Conservation (phyloP, 53 echinoderm and acorn worm species). For the Paelopatides confundens region DNA sequence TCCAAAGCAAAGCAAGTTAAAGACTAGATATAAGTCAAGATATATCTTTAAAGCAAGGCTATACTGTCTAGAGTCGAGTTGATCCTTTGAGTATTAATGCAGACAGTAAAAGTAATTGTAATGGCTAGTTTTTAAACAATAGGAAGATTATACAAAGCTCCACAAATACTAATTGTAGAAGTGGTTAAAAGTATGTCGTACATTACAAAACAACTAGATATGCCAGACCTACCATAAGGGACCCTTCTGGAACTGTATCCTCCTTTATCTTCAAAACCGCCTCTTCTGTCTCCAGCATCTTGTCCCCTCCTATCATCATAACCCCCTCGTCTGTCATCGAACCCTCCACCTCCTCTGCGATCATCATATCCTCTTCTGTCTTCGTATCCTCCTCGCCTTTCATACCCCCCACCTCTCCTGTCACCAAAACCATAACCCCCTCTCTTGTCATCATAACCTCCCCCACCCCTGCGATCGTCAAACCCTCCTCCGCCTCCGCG, state of each 20-base stretch:
- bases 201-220: too few relatives aligned
- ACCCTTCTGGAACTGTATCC: background rate
- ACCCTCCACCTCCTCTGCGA: slow-evolving; percentile 46
- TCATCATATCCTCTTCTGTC: slow-evolving; percentile 49
- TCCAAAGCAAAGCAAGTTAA: too few relatives aligned
- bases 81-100: too few relatives aligned
- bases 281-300: slow-evolving; percentile 3
- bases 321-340: slow-evolving; percentile 48
- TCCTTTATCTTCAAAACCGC: slow-evolving; percentile 22
- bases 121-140: too few relatives aligned
- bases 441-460: slow-evolving; percentile 9
- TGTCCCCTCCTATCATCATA: slow-evolving; percentile 33
- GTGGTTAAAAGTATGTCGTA: too few relatives aligned
- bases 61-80: too few relatives aligned
- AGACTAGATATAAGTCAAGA: too few relatives aligned
- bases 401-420: slow-evolving; percentile 58
- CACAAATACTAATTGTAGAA: too few relatives aligned
- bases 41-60: too few relatives aligned
- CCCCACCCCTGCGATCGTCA: slow-evolving; percentile 23
- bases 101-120: too few relatives aligned
- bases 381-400: slow-evolving; percentile 36
- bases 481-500: slow-evolving; percentile 18
- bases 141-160: too few relatives aligned
- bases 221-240: background rate
- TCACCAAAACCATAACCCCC: slow-evolving; percentile 36